Evolutionary conservation across 2,888 invertebrate species (phyloP).

Genomic region (Pammene fasciana): DNA sequence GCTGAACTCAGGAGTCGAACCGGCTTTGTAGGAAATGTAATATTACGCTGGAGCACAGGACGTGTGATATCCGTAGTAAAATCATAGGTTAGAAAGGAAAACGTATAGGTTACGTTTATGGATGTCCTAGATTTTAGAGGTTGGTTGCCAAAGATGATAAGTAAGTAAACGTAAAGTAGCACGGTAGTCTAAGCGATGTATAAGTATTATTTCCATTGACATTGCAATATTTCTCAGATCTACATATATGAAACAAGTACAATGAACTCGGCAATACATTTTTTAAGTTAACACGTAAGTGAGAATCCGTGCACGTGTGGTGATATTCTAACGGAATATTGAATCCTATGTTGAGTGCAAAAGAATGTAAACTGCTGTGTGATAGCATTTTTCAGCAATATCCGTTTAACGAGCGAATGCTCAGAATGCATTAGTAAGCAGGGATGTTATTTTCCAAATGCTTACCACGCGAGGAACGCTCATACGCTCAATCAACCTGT

Average conservation of each 20-base stretch:
- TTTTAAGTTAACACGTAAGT: constrained; percentile 25
- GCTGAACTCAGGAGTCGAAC: constrained; percentile 22
- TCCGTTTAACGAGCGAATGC: constrained; percentile 49
- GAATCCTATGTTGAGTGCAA: constrained; percentile 48
- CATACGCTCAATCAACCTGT: background rate
- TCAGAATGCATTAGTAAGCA: constrained; percentile 35
- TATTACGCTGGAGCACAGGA: constrained; percentile 24
- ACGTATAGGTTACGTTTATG: background rate
- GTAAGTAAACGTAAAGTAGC: no score
- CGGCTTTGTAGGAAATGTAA: constrained; percentile 33
- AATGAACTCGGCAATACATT: constrained; percentile 14
- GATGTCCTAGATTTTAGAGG: background rate
- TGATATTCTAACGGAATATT: constrained; percentile 30
- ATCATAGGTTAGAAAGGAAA: constrained; percentile 11
- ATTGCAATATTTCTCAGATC: background rate
- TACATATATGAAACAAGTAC: constrained; percentile 8
- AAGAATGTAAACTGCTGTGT: constrained; percentile 54
- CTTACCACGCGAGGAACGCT: background rate
- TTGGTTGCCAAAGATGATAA: background rate
- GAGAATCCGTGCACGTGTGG: constrained; percentile 6
- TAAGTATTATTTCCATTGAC: background rate
- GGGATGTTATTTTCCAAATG: constrained; percentile 4
- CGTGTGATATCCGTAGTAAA: constrained; percentile 29
- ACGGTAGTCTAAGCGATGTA: no score
- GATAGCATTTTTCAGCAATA: constrained; percentile 50